A percentile compares a stretch with the other conserved stretches of the same genome.
phyloP scores from a whole-genome alignment of 1,140 invertebrate species.

The Phenacoccus solenopsis region DNA sequence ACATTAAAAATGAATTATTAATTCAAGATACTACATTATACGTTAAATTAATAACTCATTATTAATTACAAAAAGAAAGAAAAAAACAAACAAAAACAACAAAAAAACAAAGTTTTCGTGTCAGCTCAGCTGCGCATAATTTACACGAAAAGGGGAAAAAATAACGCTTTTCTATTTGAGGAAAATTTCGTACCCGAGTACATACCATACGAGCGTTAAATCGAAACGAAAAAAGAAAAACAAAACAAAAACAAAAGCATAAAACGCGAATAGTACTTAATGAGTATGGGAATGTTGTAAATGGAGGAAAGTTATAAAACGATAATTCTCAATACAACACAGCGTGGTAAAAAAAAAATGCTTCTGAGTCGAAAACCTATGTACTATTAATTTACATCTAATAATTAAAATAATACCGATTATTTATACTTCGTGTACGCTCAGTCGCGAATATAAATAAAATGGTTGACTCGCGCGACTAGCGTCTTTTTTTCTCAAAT shows the following conservation, averaged over 20 bases:
- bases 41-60: neutral
- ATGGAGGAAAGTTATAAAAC: neutral
- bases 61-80: neutral
- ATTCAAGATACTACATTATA: neutral
- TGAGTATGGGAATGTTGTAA: neutral
- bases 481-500: neutral
- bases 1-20: neutral
- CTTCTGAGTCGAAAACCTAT: no score
- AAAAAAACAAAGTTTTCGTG: neutral
- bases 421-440: neutral
- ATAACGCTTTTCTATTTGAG: no score
- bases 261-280: neutral
- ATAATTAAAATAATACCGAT: constrained; percentile 1
- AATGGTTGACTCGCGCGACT: neutral
- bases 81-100: neutral
- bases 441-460: no score
- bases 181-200: no score
- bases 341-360: no score
- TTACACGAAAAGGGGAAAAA: no score
- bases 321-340: no score
- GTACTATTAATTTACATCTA: no score
- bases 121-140: no score
- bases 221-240: no score
- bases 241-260: no score
- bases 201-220: no score